Evolutionary conservation across 2,113 vertebrate species (phyloP), one percentile per base, ranked within the genome.

Genomic region (Ctenodactylus gundi): DNA sequence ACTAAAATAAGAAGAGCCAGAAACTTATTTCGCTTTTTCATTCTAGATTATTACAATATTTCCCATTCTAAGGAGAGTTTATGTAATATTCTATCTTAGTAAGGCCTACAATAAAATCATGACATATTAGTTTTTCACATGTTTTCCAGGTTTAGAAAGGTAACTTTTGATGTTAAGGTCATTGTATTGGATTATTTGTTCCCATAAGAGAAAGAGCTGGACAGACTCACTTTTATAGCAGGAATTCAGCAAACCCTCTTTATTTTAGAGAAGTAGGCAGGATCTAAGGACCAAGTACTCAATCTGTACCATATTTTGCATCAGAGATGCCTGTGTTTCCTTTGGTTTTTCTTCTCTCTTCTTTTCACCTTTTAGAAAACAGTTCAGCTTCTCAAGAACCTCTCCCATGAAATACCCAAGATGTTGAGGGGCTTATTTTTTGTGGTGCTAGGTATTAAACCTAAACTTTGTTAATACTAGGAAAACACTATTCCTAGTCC

Each of bases 11-110:
- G 92, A 88, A 85, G 51, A 93, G 29, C 34, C 90, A 20, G n/a
- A 94, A 90, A 92, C 46, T 68, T 82, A 92, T 90, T 70, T 41
- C 90, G 53, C 10, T 82, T 94, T 73, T 94, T 95, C 58, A 82
- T 64, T 94, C 88, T 93, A 93, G 80, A 95, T 96, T 91, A 92
- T 92, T 81, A 87, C 80, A 36, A 85, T 86, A 15, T 89, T 93
- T 93, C 82, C 64, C 31, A 70, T 88, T 94, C 82, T 75, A 93
- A 85, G 49, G 64, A 90, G 62, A 90, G 67, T 44, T 46, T n/a
- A 82, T 82, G 46, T n/a, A 88, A 88, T 25, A 6, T 82, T 73
- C 64, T n/a, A 95, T 41, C 29, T 83, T 94, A 93, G 31, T 73
- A 93, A 95, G 49, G 92, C 20, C 13, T 39, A 36, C 55, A 92